phyloP scores from a whole-genome alignment of 2,113 vertebrate species.

The Myotis davidii region DNA sequence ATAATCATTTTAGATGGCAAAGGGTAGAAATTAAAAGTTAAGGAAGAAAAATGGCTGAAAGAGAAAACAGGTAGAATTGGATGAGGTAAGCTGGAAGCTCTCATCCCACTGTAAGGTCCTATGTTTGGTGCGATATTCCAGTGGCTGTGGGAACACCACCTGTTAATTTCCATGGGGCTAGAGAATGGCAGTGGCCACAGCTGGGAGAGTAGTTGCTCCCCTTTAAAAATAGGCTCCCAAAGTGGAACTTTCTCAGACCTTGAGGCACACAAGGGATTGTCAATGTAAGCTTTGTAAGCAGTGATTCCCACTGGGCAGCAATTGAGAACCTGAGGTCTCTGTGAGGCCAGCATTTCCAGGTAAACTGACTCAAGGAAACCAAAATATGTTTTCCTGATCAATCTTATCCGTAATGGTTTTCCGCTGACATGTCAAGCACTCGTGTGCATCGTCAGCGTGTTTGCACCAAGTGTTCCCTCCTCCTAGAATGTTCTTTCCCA shows the following conservation, averaged over 20 bases:
- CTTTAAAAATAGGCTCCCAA: not conserved
- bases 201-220: not conserved
- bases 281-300: not conserved
- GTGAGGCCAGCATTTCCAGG: not conserved
- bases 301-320: not conserved
- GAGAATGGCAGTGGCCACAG: not conserved
- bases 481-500: not conserved
- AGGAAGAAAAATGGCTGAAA: not conserved
- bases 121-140: fast-evolving
- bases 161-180: not conserved
- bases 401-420: not conserved
- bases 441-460: not conserved
- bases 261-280: not conserved
- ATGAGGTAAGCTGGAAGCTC: not conserved
- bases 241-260: not conserved
- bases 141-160: not conserved
- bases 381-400: not conserved
- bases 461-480: not conserved
- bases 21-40: not conserved
- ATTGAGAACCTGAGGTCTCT: not conserved
- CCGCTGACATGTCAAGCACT: not conserved
- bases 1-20: not conserved
- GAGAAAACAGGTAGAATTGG: not conserved
- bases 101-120: not conserved
- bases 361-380: not conserved